Percentiles rank a stretch among this genome's conserved stretches.
These are phyloP conservation scores for Periophthalmus modestus DNA, from an alignment of 2,113 vertebrate genomes.

Conservation along the genomic window DNA sequence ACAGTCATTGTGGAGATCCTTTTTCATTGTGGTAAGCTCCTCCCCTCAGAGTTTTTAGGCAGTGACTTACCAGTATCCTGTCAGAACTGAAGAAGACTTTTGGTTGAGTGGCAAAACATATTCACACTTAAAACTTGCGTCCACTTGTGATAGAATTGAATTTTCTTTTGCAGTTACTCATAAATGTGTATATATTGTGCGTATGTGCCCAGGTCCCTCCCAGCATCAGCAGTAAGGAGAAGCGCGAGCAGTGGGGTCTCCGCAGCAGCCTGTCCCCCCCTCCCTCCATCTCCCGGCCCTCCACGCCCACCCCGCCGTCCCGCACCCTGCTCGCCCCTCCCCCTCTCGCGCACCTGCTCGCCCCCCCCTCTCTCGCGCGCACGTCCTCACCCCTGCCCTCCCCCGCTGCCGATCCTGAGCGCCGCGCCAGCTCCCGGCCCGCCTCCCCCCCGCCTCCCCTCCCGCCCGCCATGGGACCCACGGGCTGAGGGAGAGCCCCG, in stretches of 20 bases:
- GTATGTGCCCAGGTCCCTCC: constrained; percentile 47
- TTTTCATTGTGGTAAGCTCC: too few relatives aligned
- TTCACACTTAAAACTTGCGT: too few relatives aligned
- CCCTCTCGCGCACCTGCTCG: constrained; percentile 61
- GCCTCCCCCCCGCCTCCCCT: constrained; percentile 46
- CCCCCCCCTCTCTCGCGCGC: constrained; percentile 57
- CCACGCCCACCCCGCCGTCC: constrained; percentile 66
- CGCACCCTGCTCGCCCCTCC: constrained; percentile 59
- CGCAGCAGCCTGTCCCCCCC: constrained; percentile 76
- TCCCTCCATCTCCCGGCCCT: constrained; percentile 61
- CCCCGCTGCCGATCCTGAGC: constrained; percentile 65
- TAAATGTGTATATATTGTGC: too few relatives aligned
- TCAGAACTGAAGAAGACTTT: too few relatives aligned
- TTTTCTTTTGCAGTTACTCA: too few relatives aligned
- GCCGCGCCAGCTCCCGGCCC: constrained; percentile 56
- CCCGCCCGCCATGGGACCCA: constrained; percentile 26
- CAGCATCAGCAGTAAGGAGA: constrained; percentile 66
- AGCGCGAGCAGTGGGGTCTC: constrained; percentile 69
- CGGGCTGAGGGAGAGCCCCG: constrained; percentile 81
- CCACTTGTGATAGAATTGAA: too few relatives aligned
- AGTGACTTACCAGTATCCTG: too few relatives aligned
- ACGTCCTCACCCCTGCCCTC: constrained; percentile 71
- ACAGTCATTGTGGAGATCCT: too few relatives aligned
- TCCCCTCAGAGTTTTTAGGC: too few relatives aligned
- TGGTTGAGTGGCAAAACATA: too few relatives aligned